Evolutionary conservation across 2,797 vertebrate genomes (phyloP).

Genomic region (Falco columbarius): DNA sequence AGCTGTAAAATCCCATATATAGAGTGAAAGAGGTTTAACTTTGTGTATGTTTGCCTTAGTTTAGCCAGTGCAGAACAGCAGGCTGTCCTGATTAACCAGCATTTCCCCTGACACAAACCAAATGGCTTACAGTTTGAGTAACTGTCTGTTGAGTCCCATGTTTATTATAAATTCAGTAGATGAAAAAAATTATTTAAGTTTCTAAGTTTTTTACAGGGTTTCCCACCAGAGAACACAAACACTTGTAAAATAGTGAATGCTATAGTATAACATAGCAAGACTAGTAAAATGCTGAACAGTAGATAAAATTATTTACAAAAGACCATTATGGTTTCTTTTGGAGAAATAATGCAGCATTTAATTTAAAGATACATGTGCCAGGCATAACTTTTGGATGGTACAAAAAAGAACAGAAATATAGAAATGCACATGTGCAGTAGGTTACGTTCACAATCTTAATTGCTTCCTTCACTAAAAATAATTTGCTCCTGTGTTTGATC

Average conservation of each 20-base stretch:
- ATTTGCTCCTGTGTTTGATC: background rate
- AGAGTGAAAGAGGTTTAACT: conserved; percentile 25
- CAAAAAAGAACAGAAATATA: background rate
- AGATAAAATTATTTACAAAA: conserved; percentile 59
- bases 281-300: conserved; percentile 49
- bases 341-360: conserved; percentile 23
- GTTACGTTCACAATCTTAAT: background rate
- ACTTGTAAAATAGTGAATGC: conserved; percentile 55
- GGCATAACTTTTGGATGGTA: background rate
- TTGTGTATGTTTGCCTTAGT: background rate
- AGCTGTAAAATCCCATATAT: conserved; percentile 35
- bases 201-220: conserved; percentile 41
- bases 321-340: conserved; percentile 13
- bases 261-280: background rate
- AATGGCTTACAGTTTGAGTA: conserved; percentile 46
- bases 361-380: conserved; percentile 1
- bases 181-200: conserved; percentile 58
- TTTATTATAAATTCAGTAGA: conserved; percentile 51
- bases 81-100: conserved; percentile 40
- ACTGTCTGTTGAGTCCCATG: conserved; percentile 41
- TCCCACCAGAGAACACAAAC: conserved; percentile 30
- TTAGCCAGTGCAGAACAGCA: conserved; percentile 27
- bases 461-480: conserved; percentile 11
- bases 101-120: conserved; percentile 44
- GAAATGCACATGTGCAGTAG: background rate